phyloP scores from a whole-genome alignment of 1,140 invertebrate species.

The Drosophila insularis region DNA sequence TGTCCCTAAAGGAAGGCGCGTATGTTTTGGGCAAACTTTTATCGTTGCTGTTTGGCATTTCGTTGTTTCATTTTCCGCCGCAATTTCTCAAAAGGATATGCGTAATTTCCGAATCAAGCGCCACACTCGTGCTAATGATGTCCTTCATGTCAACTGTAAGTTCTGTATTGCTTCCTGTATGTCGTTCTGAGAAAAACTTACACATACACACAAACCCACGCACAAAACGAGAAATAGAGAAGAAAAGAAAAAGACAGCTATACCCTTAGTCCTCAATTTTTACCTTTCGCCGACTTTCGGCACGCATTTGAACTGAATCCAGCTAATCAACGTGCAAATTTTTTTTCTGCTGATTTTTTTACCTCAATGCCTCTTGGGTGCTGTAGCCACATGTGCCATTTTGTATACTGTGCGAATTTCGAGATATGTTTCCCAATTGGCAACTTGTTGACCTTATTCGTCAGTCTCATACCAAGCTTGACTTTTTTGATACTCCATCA shows the following conservation, averaged over 20 bases:
- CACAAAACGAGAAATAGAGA: background rate
- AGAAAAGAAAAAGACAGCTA: too few species aligned
- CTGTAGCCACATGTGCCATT: slow-evolving; percentile 18
- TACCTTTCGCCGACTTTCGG: slow-evolving; percentile 42
- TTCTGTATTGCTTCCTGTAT: slow-evolving; percentile 41
- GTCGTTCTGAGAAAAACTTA: background rate
- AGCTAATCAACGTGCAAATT: slow-evolving; percentile 52
- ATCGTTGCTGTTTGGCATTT: slow-evolving; percentile 23
- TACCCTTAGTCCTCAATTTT: slow-evolving; percentile 11
- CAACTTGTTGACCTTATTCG: too few species aligned
- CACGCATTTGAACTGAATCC: slow-evolving; percentile 62
- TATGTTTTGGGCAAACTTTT: background rate
- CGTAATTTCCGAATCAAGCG: slow-evolving; percentile 59
- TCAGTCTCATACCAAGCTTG: too few species aligned
- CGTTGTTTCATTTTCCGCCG: slow-evolving; percentile 61
- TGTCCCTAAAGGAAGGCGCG: too few species aligned
- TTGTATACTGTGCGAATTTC: slow-evolving; percentile 36
- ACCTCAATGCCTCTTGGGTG: too few species aligned
- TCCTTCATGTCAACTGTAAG: slow-evolving; percentile 47
- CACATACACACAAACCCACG: slow-evolving; percentile 1
- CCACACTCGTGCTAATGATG: slow-evolving; percentile 54
- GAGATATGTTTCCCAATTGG: background rate
- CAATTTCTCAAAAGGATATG: slow-evolving; percentile 72
- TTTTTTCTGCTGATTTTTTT: slow-evolving; percentile 42
- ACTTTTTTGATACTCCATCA: too few species aligned